Evolutionary conservation across 2,888 invertebrate genomes (phyloP).

Genomic region (Myopa tessellatipennis): DNA sequence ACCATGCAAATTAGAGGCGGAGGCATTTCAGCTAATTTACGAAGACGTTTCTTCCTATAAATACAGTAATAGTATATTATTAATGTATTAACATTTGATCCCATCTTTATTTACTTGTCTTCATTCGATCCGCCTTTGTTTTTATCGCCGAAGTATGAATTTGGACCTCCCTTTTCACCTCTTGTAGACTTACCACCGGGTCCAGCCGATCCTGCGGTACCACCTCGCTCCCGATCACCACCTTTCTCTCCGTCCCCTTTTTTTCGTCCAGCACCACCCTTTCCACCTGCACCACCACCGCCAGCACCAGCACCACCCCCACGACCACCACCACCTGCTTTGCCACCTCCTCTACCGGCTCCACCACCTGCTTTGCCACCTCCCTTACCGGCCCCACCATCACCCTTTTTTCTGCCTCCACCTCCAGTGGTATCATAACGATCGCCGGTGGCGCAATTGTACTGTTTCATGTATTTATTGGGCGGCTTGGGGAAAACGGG

Average conservation of each 20-base stretch:
- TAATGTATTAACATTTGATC: background rate
- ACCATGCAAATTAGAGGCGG: conserved; percentile 51
- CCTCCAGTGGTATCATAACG: conserved; percentile 48
- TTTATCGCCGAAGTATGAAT: conserved; percentile 42
- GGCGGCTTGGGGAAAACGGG: conserved; percentile 55
- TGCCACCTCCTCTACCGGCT: conserved; percentile 14
- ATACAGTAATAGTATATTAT: background rate
- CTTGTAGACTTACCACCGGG: conserved; percentile 24
- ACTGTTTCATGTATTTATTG: conserved; percentile 56
- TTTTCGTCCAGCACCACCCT: conserved; percentile 44
- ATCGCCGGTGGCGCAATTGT: conserved; percentile 57
- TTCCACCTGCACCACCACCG: conserved; percentile 10
- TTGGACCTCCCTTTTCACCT: conserved; percentile 27
- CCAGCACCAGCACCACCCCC: conserved; percentile 9
- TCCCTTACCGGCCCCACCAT: conserved; percentile 41
- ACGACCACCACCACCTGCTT: conserved; percentile 18
- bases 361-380: conserved; percentile 44
- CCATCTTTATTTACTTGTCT: conserved; percentile 37
- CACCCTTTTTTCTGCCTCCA: conserved; percentile 44
- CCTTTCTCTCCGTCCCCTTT: conserved; percentile 39
- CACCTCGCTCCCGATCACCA: conserved; percentile 30
- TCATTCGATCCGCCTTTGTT: conserved; percentile 32
- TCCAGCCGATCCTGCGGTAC: conserved; percentile 31
- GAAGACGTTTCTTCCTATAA: conserved; percentile 42
- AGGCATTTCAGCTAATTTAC: conserved; percentile 46